A percentile compares a stretch with the other conserved stretches of the same genome.
Evolutionary conservation across 1,140 invertebrate species (phyloP).

Genomic region (Sarcophaga peregrina): DNA sequence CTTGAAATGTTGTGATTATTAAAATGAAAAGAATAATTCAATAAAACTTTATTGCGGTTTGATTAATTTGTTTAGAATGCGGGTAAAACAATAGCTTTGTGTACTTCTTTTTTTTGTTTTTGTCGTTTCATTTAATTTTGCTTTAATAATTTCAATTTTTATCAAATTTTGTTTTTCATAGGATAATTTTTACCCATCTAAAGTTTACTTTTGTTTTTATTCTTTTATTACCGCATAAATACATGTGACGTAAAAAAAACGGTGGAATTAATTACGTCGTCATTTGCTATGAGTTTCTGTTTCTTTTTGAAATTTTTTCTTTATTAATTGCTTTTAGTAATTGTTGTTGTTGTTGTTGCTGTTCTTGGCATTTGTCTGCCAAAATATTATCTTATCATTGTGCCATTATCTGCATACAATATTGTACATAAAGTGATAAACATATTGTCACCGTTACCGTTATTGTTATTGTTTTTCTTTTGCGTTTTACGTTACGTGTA

Average conservation of each 20-base stretch:
- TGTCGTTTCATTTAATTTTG: too few species aligned
- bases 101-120: too few species aligned
- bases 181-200: neutral
- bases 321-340: too few species aligned
- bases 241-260: constrained; percentile 6
- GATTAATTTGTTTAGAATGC: too few species aligned
- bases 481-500: neutral
- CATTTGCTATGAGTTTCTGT: neutral
- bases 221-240: neutral
- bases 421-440: neutral
- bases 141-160: too few species aligned
- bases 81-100: too few species aligned
- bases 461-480: neutral
- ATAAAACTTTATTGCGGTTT: too few species aligned
- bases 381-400: constrained; percentile 16
- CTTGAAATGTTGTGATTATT: too few species aligned
- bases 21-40: too few species aligned
- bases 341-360: neutral
- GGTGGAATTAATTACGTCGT: neutral
- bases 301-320: too few species aligned
- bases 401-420: neutral
- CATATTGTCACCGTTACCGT: neutral
- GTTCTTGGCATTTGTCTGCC: neutral
- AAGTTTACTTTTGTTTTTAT: neutral
- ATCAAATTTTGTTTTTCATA: neutral